These are phyloP conservation scores for Trematocara variabile DNA, from an alignment of 2,113 vertebrate genomes.

Conservation along the genomic window DNA sequence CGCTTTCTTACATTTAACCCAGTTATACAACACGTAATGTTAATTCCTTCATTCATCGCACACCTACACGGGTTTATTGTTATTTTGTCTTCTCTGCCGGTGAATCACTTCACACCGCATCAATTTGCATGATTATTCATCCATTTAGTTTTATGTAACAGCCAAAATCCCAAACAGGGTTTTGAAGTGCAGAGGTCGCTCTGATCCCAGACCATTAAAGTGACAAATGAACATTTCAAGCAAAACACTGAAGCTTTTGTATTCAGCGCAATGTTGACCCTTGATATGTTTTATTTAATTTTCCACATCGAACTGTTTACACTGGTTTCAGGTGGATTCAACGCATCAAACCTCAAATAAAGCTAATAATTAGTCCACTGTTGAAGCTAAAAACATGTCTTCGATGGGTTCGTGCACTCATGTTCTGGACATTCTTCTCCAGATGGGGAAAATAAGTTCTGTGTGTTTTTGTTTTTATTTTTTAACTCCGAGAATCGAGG, in stretches of 20 bases:
- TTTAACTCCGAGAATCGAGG: not conserved
- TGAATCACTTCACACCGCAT: slow-evolving; percentile 34
- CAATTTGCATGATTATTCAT: slow-evolving; percentile 35
- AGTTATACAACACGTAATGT: not conserved
- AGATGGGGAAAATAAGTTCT: not conserved
- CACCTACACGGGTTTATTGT: slow-evolving; percentile 25
- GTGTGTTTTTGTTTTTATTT: not conserved
- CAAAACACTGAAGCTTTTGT: not conserved
- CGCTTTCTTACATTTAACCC: not conserved
- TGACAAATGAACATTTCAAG: not conserved
- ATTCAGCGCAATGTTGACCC: not conserved
- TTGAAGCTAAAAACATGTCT: not conserved
- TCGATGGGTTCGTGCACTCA: not conserved
- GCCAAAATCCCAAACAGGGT: not conserved
- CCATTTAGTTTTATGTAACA: slow-evolving; percentile 29
- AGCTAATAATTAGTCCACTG: not conserved
- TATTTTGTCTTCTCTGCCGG: not conserved
- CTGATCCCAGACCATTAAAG: not conserved
- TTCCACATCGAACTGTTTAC: not conserved
- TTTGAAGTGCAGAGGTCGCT: not conserved
- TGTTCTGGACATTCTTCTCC: not conserved
- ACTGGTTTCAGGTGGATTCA: not conserved
- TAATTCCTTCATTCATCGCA: slow-evolving; percentile 2
- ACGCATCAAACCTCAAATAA: not conserved
- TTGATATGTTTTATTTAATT: not conserved